Evolutionary conservation across 1,140 invertebrate species (phyloP), one percentile per base, ranked within the genome.

Genomic region (Hydropsyche tenuis): DNA sequence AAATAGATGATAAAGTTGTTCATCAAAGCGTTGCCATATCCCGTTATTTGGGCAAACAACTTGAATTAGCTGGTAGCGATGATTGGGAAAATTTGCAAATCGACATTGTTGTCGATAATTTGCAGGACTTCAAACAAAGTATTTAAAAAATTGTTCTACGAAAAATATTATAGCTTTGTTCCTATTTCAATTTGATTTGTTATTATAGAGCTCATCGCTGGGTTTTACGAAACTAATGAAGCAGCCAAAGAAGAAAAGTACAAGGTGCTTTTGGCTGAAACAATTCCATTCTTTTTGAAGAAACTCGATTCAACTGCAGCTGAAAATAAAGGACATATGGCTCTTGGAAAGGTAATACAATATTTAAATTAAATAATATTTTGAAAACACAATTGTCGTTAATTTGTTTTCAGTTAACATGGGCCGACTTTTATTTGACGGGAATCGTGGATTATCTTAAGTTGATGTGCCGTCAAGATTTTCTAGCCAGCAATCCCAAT

Each of bases 351-450:
- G 79, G 85, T 89, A 77, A 37, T 9, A 4, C 30, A 37, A 37
- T 37, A 9, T 37, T 37, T 51, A 51, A 16, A 51, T 51, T 20
- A 4, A 51, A 5, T 4, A 5, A 16, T 14, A 51, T 51, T 16
- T 2, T n/a, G 3, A 51, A 14, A 4, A 14, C 3, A 51, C 14
- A 51, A n/a, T 5, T 4, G 14, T 5, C 14, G 14, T 51, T 4
- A 51, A 51, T 51, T 14, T 16, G 5, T 65, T 85, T 82, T 68
- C 79, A 90, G 88, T 79, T 91, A 1, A 87, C 89, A 11, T 91
- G 89, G 89, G 90, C 88, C 30, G 91, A 92, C 81, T 75, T 92
- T 4, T 83, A 83, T 77, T 89, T 91, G 73, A 87, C 89, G 22
- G 87, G 82, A 60, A 78, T 90, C 51, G 80, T 89, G 66, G 88